A percentile compares a stretch with the other conserved stretches of the same genome.
phyloP scores from a whole-genome alignment of 1,140 invertebrate genomes.

The Meloidogyne exigua region DNA sequence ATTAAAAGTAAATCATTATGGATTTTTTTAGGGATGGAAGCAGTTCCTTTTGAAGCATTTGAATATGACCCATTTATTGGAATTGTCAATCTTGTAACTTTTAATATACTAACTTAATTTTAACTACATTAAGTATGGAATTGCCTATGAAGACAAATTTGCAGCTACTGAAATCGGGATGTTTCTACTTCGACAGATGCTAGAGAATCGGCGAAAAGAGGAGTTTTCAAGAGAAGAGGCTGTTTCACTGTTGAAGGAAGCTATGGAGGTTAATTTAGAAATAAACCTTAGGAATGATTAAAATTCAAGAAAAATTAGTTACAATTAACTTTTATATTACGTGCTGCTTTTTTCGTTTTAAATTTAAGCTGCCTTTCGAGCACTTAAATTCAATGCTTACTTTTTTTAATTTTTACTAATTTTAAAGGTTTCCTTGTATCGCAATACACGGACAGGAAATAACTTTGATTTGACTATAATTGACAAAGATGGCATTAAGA shows the following conservation, averaged over 20 bases:
- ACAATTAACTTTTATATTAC: too few species aligned
- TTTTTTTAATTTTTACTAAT: constrained; percentile 31
- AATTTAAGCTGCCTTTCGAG: too few species aligned
- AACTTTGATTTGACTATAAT: constrained; percentile 49
- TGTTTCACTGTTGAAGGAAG: background rate
- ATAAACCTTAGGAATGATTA: background rate
- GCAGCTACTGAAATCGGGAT: constrained; percentile 58
- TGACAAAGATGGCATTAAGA: constrained; percentile 29
- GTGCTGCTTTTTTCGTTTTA: too few species aligned
- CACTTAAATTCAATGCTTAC: too few species aligned
- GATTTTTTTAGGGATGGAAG: constrained; percentile 50
- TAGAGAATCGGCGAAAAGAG: constrained; percentile 20
- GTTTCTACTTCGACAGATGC: constrained; percentile 50
- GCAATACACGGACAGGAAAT: constrained; percentile 47
- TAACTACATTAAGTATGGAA: constrained; percentile 39
- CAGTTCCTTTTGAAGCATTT: constrained; percentile 47
- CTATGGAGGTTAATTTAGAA: constrained; percentile 20
- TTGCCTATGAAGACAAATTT: constrained; percentile 50
- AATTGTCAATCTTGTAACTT: constrained; percentile 42
- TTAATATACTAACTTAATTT: background rate
- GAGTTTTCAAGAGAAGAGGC: constrained; percentile 43
- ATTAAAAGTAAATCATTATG: background rate
- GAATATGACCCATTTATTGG: constrained; percentile 59
- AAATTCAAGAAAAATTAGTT: too few species aligned
- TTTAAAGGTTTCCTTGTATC: constrained; percentile 49